These are phyloP conservation scores for Spongia lamella DNA, from an alignment of 37 sponge, comb jelly and placozoan species.

Conservation along the genomic window DNA sequence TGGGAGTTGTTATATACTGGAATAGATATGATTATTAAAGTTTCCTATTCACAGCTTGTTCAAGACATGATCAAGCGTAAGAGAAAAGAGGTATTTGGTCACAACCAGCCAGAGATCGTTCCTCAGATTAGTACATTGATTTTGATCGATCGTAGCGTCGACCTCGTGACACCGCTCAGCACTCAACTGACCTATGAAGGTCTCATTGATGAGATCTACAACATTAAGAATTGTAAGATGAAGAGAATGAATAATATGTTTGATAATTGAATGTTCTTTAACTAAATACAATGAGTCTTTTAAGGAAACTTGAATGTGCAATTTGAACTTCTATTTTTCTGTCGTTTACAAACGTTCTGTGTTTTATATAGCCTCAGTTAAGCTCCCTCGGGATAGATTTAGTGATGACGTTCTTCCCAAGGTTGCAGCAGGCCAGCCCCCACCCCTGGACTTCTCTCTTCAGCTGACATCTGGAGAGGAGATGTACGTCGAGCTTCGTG, in stretches of 20 bases:
- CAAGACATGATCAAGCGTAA: conserved; percentile 77
- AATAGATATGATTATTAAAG: background rate
- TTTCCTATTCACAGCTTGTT: conserved; percentile 49
- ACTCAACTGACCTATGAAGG: conserved; percentile 98
- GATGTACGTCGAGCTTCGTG: conserved; percentile 78
- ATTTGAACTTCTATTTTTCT: no score
- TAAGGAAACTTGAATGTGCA: no score
- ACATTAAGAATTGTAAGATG: conserved; percentile 77
- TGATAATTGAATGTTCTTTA: no score
- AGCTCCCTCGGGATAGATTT: conserved; percentile 74
- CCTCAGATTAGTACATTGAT: conserved; percentile 85
- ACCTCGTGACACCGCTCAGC: conserved; percentile 91
- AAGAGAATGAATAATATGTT: no score
- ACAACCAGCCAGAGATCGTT: conserved; percentile 33
- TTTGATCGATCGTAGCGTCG: conserved; percentile 88
- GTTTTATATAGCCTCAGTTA: conserved; percentile 31
- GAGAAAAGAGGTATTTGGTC: conserved; percentile 41
- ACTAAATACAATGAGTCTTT: no score
- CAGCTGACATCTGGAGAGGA: conserved; percentile 70
- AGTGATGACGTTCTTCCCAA: conserved; percentile 68
- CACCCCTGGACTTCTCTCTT: conserved; percentile 34
- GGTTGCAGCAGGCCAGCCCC: conserved; percentile 29
- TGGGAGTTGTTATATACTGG: background rate
- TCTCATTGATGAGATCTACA: conserved; percentile 90
- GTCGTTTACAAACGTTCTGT: background rate